phyloP scores from a whole-genome alignment of 2,888 invertebrate genomes.

The Tenthredo mesomela region DNA sequence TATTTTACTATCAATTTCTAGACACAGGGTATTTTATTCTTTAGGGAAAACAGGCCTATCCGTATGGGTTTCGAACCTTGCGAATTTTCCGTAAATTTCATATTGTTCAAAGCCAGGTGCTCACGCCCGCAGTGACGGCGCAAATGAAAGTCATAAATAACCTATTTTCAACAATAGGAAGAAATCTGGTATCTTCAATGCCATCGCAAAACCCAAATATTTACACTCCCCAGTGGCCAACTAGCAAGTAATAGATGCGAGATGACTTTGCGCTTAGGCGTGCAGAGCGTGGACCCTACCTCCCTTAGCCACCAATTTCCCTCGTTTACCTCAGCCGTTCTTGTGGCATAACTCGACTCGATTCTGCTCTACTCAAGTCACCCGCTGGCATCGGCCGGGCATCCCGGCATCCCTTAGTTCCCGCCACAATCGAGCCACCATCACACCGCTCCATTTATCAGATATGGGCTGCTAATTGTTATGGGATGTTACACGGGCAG shows the following conservation, averaged over 20 bases:
- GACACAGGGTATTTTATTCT: not conserved
- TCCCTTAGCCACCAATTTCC: conserved; percentile 39
- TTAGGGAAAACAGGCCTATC: not conserved
- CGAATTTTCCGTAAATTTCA: conserved; percentile 40
- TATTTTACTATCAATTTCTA: not conserved
- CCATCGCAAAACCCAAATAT: conserved; percentile 65
- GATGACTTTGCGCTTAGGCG: conserved; percentile 68
- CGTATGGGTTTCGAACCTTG: not conserved
- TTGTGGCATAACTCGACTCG: not conserved
- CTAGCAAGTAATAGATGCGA: conserved; percentile 68
- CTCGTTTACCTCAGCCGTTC: conserved; percentile 44
- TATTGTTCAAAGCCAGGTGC: conserved; percentile 51
- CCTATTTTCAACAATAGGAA: conserved; percentile 63
- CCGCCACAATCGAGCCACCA: conserved; percentile 45
- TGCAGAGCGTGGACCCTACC: conserved; percentile 60
- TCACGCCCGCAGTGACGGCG: conserved; percentile 55
- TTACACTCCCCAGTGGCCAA: conserved; percentile 68
- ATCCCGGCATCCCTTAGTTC: conserved; percentile 10
- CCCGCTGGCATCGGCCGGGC: conserved; percentile 26
- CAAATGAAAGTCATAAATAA: conserved; percentile 64
- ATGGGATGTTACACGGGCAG: conserved; percentile 62
- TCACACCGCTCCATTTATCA: conserved; percentile 54
- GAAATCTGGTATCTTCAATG: conserved; percentile 59
- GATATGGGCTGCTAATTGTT: conserved; percentile 64
- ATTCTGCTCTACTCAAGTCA: conserved; percentile 1